These are phyloP conservation scores for Metallyticus violacea DNA, from an alignment of 2,888 invertebrate species.

Conservation along the genomic window DNA sequence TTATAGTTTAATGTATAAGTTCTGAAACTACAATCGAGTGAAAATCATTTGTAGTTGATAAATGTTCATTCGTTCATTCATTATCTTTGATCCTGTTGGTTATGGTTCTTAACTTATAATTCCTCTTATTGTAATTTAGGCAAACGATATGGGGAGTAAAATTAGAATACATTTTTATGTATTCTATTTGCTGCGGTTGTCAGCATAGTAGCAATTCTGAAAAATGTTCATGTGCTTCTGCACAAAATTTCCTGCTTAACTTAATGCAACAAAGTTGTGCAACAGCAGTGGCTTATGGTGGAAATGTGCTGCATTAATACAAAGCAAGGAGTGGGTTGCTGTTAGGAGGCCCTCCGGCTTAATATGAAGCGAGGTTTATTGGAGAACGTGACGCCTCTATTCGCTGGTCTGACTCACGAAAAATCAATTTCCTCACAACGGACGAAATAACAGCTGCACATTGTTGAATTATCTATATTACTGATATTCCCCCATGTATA, in stretches of 20 bases:
- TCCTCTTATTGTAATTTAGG: too few relatives aligned
- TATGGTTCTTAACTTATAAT: too few relatives aligned
- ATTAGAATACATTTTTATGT: too few relatives aligned
- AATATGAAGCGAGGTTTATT: not conserved
- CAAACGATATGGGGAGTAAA: too few relatives aligned
- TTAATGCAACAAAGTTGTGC: not conserved
- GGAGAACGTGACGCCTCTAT: not conserved
- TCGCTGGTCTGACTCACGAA: not conserved
- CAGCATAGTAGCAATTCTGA: not conserved
- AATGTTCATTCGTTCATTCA: too few relatives aligned
- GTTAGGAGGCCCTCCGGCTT: not conserved
- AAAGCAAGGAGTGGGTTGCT: not conserved
- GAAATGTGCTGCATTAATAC: not conserved
- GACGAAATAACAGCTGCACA: not conserved
- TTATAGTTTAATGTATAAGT: too few relatives aligned
- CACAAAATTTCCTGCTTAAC: not conserved
- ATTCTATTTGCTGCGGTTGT: not conserved
- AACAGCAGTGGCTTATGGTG: not conserved
- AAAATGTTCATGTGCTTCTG: not conserved
- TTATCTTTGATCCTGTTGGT: too few relatives aligned
- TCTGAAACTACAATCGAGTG: too few relatives aligned
- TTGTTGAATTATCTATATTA: not conserved
- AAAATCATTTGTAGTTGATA: too few relatives aligned
- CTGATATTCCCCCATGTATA: not conserved
- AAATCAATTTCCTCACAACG: not conserved